phyloP scores from a whole-genome alignment of 2,888 invertebrate genomes.

The Nebria brevicollis region DNA sequence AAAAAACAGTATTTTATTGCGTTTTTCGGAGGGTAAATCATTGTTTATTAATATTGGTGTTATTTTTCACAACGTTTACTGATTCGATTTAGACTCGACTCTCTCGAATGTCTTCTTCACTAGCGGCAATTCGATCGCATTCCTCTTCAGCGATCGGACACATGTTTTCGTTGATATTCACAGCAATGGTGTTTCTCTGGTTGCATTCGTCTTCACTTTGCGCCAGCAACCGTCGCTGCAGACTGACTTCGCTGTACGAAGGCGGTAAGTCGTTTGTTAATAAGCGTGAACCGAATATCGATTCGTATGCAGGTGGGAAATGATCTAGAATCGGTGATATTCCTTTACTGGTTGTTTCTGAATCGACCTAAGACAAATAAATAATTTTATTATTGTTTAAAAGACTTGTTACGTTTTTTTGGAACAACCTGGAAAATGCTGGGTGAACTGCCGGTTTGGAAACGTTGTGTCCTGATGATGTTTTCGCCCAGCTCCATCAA shows the following conservation, averaged over 20 bases:
- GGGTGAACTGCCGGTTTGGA: constrained; percentile 60
- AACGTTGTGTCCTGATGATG: constrained; percentile 62
- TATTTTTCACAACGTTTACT: not conserved
- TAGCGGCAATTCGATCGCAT: constrained; percentile 44
- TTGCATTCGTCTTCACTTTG: constrained; percentile 16
- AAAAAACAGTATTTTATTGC: not conserved
- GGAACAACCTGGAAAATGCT: constrained; percentile 57
- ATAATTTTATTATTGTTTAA: not conserved
- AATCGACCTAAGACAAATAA: constrained; percentile 57
- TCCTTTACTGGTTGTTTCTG: constrained; percentile 67
- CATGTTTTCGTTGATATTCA: constrained; percentile 26
- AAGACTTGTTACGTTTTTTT: too few species aligned
- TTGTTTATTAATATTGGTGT: constrained; percentile 6
- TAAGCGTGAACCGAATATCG: constrained; percentile 62
- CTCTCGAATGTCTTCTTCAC: constrained; percentile 51
- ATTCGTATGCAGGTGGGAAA: constrained; percentile 66
- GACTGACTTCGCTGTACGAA: constrained; percentile 60
- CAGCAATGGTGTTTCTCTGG: not conserved
- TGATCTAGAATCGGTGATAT: constrained; percentile 63
- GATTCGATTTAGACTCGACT: constrained; percentile 49
- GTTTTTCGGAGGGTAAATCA: not conserved
- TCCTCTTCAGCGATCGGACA: constrained; percentile 42
- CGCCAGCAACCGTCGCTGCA: constrained; percentile 49
- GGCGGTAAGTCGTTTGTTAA: constrained; percentile 57
- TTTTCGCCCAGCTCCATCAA: constrained; percentile 66